Evolutionary conservation across 2,797 vertebrate species (phyloP), one percentile per base, ranked within the genome.

Genomic region (Rhabdomys pumilio): DNA sequence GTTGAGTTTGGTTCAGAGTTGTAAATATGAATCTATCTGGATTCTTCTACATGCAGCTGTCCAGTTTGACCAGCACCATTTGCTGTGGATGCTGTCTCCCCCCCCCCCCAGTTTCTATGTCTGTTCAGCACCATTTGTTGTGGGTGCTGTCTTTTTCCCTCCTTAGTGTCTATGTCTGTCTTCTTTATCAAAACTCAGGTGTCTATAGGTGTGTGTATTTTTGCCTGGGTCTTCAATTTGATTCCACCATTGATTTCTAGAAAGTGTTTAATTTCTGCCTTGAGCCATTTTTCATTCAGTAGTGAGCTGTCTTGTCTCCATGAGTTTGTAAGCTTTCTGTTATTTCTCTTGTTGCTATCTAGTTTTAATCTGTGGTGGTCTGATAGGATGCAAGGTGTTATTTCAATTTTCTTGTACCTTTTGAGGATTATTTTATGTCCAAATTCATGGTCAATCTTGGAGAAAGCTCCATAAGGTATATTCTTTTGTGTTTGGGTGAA

Each of bases 401-500:
- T 38, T 86, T 53, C 19, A 69, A 15, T 86, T 86, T 69, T 86
- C 63, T 53, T 69, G 20, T 69, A 22, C 20, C 63, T n/a, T 85
- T 86, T 86, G 63, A 53, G 47, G 53, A 7, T 10, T 86, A 8
- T 34, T 86, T 69, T 53, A 22, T 69, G 20, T 53, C 83, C 63
- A 69, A 69, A 65, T 86, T 10, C 50, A 13, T 53, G 31, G 20
- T 86, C 22, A 67, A 15, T 86, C 67, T 85, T 50, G 31, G 44
- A 69, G 83, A 53, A 22, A 50, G 44, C 31, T 14, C 7, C 31
- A 69, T 38, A 69, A 86, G 29, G 20, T 26, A 53, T n/a, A 85
- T 86, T 86, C 44, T 69, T 69, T 69, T 86, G 3, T n/a, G 63
- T 86, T 69, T 69, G 83, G 83, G 31, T 85, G 65, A 85, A 47